Evolutionary conservation across 2,797 vertebrate species (phyloP).

Genomic region (Anguilla obscura): DNA sequence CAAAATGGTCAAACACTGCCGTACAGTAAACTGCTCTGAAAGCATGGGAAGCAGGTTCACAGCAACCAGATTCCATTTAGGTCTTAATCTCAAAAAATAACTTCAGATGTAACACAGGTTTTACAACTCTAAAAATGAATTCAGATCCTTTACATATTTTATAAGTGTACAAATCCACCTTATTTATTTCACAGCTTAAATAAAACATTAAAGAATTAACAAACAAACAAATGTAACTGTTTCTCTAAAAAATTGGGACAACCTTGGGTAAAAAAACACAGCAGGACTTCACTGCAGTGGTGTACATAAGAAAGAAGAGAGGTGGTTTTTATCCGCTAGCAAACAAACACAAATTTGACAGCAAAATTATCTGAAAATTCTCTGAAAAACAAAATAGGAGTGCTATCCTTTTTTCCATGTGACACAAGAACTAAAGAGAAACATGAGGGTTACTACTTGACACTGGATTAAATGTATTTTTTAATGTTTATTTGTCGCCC

Average conservation of each 20-base stretch:
- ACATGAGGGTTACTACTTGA: background rate
- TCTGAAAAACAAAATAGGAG: too few species aligned
- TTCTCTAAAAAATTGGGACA: background rate
- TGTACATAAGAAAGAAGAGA: background rate
- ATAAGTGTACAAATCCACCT: background rate
- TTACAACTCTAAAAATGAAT: background rate
- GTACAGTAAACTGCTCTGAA: background rate
- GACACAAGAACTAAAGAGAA: background rate
- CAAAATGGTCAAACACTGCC: background rate
- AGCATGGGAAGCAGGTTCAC: background rate
- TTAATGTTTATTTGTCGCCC: background rate
- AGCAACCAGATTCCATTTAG: background rate
- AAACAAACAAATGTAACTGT: background rate
- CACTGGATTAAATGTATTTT: background rate
- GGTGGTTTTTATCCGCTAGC: too few species aligned
- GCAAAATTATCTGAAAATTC: too few species aligned
- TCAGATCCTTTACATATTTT: background rate
- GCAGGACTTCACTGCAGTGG: background rate
- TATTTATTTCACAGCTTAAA: background rate
- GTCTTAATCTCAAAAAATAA: too few species aligned
- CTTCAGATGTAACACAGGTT: background rate
- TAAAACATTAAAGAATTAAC: background rate
- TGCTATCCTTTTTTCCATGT: background rate
- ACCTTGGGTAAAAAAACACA: background rate
- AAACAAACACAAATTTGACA: too few species aligned